These are phyloP conservation scores for Triplophysa siluroides DNA, from an alignment of 2,113 vertebrate genomes.

Conservation along the genomic window DNA sequence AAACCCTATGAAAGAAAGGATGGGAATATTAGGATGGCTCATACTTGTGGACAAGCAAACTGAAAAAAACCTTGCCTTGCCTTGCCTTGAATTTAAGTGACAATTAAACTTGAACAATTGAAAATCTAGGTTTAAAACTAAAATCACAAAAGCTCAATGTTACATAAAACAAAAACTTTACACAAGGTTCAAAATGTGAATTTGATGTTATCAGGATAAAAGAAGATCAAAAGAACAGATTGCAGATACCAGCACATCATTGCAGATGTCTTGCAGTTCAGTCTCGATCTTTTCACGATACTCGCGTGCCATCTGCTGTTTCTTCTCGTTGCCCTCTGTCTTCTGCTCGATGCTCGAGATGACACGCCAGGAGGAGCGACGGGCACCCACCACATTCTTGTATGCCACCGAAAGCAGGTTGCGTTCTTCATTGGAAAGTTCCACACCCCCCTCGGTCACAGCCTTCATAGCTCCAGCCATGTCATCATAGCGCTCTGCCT, in stretches of 20 bases:
- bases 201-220: background rate
- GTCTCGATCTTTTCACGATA: conserved; percentile 96
- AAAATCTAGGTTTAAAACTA: too few relatives aligned
- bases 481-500: conserved; percentile 98
- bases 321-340: conserved; percentile 94
- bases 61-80: too few relatives aligned
- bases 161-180: too few relatives aligned
- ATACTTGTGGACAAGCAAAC: background rate
- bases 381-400: conserved; percentile 98
- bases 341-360: conserved; percentile 99
- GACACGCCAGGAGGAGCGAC: conserved; percentile 97
- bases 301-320: conserved; percentile 93
- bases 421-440: conserved; percentile 96
- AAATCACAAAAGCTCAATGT: too few relatives aligned
- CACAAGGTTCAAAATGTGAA: background rate
- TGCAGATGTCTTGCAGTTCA: conserved; percentile 96
- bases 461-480: conserved; percentile 97
- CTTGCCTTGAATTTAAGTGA: background rate
- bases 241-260: conserved; percentile 66
- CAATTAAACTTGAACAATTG: too few relatives aligned
- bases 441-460: conserved; percentile 89
- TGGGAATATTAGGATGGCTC: background rate
- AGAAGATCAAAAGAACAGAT: background rate
- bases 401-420: conserved; percentile 98
- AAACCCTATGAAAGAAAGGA: conserved; percentile 76